Evolutionary conservation across 2,888 invertebrate genomes (phyloP).

Genomic region (Ypsolopha sequella): DNA sequence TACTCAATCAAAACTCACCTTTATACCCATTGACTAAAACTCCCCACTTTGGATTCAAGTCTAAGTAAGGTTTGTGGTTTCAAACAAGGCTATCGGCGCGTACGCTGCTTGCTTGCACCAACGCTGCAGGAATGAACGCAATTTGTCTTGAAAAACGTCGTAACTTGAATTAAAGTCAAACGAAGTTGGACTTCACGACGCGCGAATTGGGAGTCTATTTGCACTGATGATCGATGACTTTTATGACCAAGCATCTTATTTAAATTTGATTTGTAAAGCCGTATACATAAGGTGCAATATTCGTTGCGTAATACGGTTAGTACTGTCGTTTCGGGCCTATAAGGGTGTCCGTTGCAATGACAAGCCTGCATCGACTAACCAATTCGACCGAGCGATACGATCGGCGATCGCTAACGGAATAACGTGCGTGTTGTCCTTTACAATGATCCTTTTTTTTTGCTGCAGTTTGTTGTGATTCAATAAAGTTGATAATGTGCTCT

Average conservation of each 20-base stretch:
- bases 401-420: conserved; percentile 44
- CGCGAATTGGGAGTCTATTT: neutral
- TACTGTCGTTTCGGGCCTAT: neutral
- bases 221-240: too few relatives aligned
- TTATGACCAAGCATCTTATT: neutral
- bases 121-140: neutral
- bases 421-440: conserved; percentile 22
- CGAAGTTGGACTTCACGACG: conserved; percentile 6
- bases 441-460: neutral
- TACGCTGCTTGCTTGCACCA: conserved; percentile 29
- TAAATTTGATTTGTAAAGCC: neutral
- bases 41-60: too few relatives aligned
- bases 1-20: too few relatives aligned
- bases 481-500: neutral
- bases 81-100: conserved; percentile 26
- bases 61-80: too few relatives aligned
- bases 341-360: neutral
- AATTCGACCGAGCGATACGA: conserved; percentile 30
- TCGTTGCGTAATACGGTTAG: neutral
- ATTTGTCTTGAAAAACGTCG: conserved; percentile 10
- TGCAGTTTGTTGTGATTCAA: neutral
- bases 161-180: neutral
- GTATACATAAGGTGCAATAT: neutral
- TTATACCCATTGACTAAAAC: too few relatives aligned
- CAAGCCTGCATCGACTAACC: conserved; percentile 39